Evolutionary conservation across 2,888 invertebrate genomes (phyloP), one percentile per base, ranked within the genome.

Genomic region (Willowsia nigromaculata): DNA sequence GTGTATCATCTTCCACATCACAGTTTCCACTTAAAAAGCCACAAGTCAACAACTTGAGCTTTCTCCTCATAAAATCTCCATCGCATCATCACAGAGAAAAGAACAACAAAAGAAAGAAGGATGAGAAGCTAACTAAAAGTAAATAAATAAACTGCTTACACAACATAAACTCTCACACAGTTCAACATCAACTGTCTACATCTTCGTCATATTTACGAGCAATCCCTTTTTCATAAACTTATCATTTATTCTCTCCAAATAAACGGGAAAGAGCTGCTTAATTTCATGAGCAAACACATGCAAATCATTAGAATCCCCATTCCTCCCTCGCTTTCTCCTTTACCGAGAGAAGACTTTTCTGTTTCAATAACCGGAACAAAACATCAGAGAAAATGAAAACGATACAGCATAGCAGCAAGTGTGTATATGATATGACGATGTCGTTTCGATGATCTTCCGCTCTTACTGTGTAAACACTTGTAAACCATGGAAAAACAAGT

Each of bases 141-240:
- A 65, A 65, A 65, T 65, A 65, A 65, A 65, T 65, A 65, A 65
- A 65, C 33, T 65, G 59, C 59, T 59, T 59, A 59, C 59, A 59
- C 27, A 13, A 59, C 27, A 13, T n/a, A n/a, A n/a, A 59, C 59
- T 59, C 11, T 5, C 22, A 30, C 59, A 7, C 56, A 7, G 22
- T 22, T 56, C 56, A 22, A 9, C 56, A 22, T 56, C 56, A 56
- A n/a, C 4, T 25, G 7, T 56, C 56, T 3, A n/a, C 53, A 25
- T 56, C n/a, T n/a, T 59, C 56, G 30, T 15, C n/a, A 59, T 27
- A 13, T 11, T 30, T 13, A 13, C 15, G 15, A 15, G 15, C 13
- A 25, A 59, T 11, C 27, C 30, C 27, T 25, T 27, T 30, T 59
- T 59, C 13, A 27, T 13, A 59, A 59, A 59, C 30, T 59, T 59